Conservation (phyloP, 2,888 invertebrate species). For the Catocala sponsa region DNA sequence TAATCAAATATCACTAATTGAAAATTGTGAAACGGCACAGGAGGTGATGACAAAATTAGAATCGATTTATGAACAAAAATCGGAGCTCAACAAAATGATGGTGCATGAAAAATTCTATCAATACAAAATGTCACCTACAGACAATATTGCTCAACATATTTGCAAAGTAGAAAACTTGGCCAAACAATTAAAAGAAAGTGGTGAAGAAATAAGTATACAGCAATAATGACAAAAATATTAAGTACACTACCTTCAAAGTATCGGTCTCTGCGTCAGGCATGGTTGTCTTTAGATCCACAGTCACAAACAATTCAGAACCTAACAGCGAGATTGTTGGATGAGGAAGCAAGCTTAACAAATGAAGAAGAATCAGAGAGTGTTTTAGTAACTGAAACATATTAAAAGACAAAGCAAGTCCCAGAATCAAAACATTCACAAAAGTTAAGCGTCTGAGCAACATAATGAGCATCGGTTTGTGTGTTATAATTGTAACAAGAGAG, state of each 20-base stretch:
- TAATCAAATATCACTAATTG: too few relatives aligned
- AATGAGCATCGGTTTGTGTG: not conserved
- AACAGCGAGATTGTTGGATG: slow-evolving; percentile 2
- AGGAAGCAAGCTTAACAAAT: slow-evolving; percentile 3
- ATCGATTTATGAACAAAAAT: slow-evolving; percentile 37
- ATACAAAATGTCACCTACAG: not conserved
- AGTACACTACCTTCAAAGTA: slow-evolving; percentile 3
- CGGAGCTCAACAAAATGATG: slow-evolving; percentile 41
- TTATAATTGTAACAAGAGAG: not conserved
- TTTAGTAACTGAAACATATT: not conserved
- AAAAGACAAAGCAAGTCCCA: not conserved
- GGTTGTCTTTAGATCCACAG: not conserved
- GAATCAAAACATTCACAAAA: not conserved
- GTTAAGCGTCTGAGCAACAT: not conserved
- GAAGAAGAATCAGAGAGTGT: not conserved
- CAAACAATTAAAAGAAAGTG: slow-evolving; percentile 11
- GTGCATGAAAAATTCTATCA: slow-evolving; percentile 35
- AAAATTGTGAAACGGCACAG: too few relatives aligned
- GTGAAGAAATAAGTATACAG: too few relatives aligned
- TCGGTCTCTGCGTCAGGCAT: slow-evolving; percentile 1
- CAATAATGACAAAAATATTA: slow-evolving; percentile 10
- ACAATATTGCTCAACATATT: slow-evolving; percentile 17
- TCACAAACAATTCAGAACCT: not conserved
- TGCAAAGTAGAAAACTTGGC: slow-evolving; percentile 13
- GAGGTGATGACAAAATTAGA: too few relatives aligned